Percentiles rank a stretch among this genome's conserved stretches.
Conservation (phyloP, 2,888 invertebrate genomes). For the Rhodophaea formosa region DNA sequence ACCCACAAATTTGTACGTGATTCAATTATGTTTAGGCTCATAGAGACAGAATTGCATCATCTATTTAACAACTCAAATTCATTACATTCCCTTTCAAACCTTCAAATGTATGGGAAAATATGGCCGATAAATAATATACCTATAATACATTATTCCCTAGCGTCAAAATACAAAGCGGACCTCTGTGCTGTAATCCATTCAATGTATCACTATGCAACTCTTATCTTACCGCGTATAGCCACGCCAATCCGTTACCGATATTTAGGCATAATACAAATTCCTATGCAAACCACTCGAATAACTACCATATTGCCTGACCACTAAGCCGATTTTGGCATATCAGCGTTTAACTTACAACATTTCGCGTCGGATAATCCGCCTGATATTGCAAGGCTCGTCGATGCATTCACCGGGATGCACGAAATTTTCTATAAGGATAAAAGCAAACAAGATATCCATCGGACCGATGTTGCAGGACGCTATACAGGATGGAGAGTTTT, state of each 20-base stretch:
- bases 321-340: slow-evolving; percentile 46
- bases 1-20: too few relatives aligned
- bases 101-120: background rate
- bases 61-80: too few relatives aligned
- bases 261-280: slow-evolving; percentile 77
- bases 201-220: slow-evolving; percentile 72
- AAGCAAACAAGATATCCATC: slow-evolving; percentile 80
- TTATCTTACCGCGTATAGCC: slow-evolving; percentile 73
- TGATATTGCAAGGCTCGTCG: slow-evolving; percentile 78
- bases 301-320: slow-evolving; percentile 39
- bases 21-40: too few relatives aligned
- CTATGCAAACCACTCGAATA: slow-evolving; percentile 42
- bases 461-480: slow-evolving; percentile 61
- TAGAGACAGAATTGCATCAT: too few relatives aligned
- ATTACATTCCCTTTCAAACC: too few relatives aligned
- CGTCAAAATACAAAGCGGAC: slow-evolving; percentile 52
- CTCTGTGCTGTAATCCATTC: slow-evolving; percentile 68
- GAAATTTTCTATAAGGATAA: slow-evolving; percentile 81
- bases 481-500: slow-evolving; percentile 9
- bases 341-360: slow-evolving; percentile 56
- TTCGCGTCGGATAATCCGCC: slow-evolving; percentile 71
- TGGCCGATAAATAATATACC: background rate
- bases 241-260: slow-evolving; percentile 77
- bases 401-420: slow-evolving; percentile 78
- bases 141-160: slow-evolving; percentile 32